phyloP scores from a whole-genome alignment of 2,797 vertebrate species.

The Catostomus latipinnis region DNA sequence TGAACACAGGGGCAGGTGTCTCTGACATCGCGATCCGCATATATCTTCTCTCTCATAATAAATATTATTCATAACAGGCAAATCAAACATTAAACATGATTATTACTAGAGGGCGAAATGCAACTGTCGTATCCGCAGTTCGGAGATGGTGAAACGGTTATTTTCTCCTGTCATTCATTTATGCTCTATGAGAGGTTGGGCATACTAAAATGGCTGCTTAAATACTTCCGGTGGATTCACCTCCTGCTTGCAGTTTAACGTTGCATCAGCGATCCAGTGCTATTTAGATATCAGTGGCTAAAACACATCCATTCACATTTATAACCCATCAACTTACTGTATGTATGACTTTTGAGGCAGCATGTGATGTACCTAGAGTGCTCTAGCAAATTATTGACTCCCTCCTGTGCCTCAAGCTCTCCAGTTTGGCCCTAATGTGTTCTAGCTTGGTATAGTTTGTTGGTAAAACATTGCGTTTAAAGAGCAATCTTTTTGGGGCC shows the following conservation, averaged over 20 bases:
- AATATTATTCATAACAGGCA: no score
- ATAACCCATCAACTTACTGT: conserved; percentile 51
- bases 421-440: conserved; percentile 58
- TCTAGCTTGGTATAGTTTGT: conserved; percentile 61
- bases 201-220: neutral
- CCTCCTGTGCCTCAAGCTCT: conserved; percentile 50
- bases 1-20: no score
- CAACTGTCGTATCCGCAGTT: no score
- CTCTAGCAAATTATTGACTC: conserved; percentile 55
- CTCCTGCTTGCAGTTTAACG: no score
- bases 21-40: no score
- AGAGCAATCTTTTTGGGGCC: conserved; percentile 55
- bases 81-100: no score
- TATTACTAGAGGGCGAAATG: no score
- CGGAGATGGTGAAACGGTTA: no score
- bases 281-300: conserved; percentile 44
- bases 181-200: no score
- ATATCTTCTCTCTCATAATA: no score
- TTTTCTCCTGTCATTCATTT: no score
- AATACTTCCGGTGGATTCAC: neutral
- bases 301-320: conserved; percentile 63
- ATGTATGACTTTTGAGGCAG: conserved; percentile 65
- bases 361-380: conserved; percentile 59
- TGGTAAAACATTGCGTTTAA: conserved; percentile 64
- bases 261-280: neutral